A percentile compares a stretch with the other conserved stretches of the same genome.
Conservation (phyloP, 2,797 vertebrate genomes). For the Bryconaethiops microstoma region DNA sequence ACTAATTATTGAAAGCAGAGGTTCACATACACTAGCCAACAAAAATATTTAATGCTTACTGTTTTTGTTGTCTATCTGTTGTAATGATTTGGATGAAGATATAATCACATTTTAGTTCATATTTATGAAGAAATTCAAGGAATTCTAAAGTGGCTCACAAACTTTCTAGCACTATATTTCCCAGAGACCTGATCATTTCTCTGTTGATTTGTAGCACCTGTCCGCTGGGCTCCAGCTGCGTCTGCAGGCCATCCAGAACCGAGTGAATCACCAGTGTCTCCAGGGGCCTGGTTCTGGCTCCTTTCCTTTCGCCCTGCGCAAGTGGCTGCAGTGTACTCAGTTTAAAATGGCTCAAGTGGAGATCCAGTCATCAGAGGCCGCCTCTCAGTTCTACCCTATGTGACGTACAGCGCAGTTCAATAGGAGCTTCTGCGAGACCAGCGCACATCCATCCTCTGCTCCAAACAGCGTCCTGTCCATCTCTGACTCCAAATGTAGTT, state of each 20-base stretch:
- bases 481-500: constrained; percentile 22
- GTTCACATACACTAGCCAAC: too few species aligned
- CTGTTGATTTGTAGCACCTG: constrained; percentile 81
- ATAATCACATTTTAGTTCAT: too few species aligned
- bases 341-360: constrained; percentile 99
- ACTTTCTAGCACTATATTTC: constrained; percentile 3
- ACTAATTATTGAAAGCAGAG: too few species aligned
- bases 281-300: constrained; percentile 83
- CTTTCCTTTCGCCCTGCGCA: constrained; percentile 87
- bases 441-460: constrained; percentile 30
- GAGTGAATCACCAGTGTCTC: constrained; percentile 93
- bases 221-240: constrained; percentile 96
- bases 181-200: background rate
- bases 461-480: constrained; percentile 54
- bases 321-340: constrained; percentile 97
- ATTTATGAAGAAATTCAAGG: too few species aligned
- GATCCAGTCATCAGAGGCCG: constrained; percentile 98
- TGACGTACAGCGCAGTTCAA: constrained; percentile 70
- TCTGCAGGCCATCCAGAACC: constrained; percentile 97
- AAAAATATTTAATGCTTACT: too few species aligned
- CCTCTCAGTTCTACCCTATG: constrained; percentile 98
- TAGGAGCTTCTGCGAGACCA: constrained; percentile 17
- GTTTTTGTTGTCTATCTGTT: too few species aligned
- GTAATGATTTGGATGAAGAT: too few species aligned
- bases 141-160: too few species aligned